A percentile compares a stretch with the other conserved stretches of the same genome.
These are phyloP conservation scores for Drosophila nigrodunni DNA, from an alignment of 1,140 invertebrate species.

Conservation along the genomic window DNA sequence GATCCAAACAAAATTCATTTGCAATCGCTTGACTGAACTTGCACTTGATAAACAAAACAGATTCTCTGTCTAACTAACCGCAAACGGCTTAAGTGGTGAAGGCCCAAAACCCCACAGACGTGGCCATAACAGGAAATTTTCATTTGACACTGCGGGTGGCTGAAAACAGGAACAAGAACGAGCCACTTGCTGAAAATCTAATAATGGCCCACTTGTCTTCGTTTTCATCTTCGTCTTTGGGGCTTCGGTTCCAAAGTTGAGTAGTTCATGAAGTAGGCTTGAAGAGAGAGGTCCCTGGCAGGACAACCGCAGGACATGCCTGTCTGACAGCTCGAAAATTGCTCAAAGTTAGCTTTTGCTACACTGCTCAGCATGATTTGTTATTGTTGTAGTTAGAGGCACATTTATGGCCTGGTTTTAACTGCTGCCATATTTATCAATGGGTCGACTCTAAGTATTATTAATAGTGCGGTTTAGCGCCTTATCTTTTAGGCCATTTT, in stretches of 20 bases:
- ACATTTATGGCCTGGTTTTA: constrained; percentile 64
- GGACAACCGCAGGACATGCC: constrained; percentile 48
- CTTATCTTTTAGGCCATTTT: constrained; percentile 31
- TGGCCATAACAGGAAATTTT: constrained; percentile 46
- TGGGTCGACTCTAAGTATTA: constrained; percentile 65
- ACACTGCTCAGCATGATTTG: constrained; percentile 46
- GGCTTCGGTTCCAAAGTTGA: constrained; percentile 50
- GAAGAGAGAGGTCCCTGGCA: background rate
- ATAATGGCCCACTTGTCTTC: constrained; percentile 61
- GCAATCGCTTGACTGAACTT: constrained; percentile 9
- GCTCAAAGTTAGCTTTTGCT: constrained; percentile 21
- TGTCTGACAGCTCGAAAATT: constrained; percentile 30
- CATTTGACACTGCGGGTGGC: constrained; percentile 22
- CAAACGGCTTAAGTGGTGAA: constrained; percentile 68
- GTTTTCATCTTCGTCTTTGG: constrained; percentile 30
- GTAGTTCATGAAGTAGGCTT: constrained; percentile 64
- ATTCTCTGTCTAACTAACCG: constrained; percentile 72
- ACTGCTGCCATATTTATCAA: constrained; percentile 66
- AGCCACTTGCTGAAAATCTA: constrained; percentile 72
- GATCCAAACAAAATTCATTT: constrained; percentile 51
- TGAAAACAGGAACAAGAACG: background rate
- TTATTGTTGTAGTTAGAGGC: constrained; percentile 46
- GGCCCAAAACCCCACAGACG: constrained; percentile 31
- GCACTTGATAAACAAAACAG: constrained; percentile 63
- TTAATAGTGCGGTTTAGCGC: constrained; percentile 68